Conservation (phyloP, 2,797 vertebrate genomes). For the Acomys russatus region DNA sequence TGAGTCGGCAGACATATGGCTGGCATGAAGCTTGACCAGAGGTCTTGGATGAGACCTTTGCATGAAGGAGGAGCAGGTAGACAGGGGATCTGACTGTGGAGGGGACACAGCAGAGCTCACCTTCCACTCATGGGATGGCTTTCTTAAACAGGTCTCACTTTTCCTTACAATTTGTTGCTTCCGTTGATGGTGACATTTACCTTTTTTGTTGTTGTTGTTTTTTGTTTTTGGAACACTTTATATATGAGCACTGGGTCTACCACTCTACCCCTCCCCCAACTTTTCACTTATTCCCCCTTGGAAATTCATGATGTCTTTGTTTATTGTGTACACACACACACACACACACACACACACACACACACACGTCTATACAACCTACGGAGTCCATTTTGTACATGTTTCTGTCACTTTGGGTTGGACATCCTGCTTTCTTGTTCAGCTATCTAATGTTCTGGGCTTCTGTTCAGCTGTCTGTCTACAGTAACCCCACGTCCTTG, state of each 20-base stretch:
- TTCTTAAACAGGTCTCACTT: slow-evolving; percentile 97
- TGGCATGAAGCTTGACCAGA: slow-evolving; percentile 97
- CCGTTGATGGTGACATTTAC: slow-evolving; percentile 98
- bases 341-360: neutral
- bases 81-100: slow-evolving; percentile 94
- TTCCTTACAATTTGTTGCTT: slow-evolving; percentile 98
- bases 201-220: slow-evolving; percentile 88
- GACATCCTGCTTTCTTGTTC: neutral
- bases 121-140: slow-evolving; percentile 95
- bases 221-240: neutral
- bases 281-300: neutral
- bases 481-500: neutral
- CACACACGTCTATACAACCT: neutral
- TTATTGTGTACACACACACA: neutral
- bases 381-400: neutral
- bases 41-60: slow-evolving; percentile 99
- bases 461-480: neutral
- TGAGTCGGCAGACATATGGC: slow-evolving; percentile 97
- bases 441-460: neutral
- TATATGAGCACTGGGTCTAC: neutral
- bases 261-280: neutral
- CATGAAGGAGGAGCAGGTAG: slow-evolving; percentile 99
- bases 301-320: neutral
- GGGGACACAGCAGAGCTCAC: slow-evolving; percentile 93
- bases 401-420: neutral